phyloP scores from a whole-genome alignment of 2,113 vertebrate species.

The Tetrao urogallus region DNA sequence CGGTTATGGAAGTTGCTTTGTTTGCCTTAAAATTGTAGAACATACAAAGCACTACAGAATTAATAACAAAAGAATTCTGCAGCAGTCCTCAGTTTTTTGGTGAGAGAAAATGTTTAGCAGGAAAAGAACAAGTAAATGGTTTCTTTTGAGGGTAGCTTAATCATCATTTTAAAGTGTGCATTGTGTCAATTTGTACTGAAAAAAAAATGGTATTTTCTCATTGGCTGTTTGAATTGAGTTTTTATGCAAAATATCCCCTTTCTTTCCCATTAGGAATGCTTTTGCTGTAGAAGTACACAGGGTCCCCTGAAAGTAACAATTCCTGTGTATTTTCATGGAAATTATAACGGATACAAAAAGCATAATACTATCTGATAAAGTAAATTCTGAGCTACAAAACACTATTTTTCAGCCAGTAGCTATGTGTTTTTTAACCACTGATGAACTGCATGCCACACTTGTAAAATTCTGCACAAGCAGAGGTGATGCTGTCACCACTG shows the following conservation, averaged over 20 bases:
- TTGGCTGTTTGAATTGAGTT: neutral
- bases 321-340: too few relatives aligned
- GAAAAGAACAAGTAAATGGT: neutral
- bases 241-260: neutral
- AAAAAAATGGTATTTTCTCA: neutral
- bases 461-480: too few relatives aligned
- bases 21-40: neutral
- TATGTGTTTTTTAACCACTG: too few relatives aligned
- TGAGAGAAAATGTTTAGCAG: neutral
- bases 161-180: neutral
- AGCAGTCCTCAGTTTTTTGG: neutral
- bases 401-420: too few relatives aligned
- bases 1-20: neutral
- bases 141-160: neutral
- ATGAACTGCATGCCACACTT: too few relatives aligned
- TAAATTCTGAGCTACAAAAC: too few relatives aligned
- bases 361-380: too few relatives aligned
- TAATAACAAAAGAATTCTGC: neutral
- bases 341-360: too few relatives aligned
- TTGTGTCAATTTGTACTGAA: accelerated
- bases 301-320: too few relatives aligned
- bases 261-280: neutral
- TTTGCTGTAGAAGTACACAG: neutral
- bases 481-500: too few relatives aligned
- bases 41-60: neutral